Evolutionary conservation across 1,140 invertebrate genomes (phyloP).

Genomic region (Coelopa frigida): DNA sequence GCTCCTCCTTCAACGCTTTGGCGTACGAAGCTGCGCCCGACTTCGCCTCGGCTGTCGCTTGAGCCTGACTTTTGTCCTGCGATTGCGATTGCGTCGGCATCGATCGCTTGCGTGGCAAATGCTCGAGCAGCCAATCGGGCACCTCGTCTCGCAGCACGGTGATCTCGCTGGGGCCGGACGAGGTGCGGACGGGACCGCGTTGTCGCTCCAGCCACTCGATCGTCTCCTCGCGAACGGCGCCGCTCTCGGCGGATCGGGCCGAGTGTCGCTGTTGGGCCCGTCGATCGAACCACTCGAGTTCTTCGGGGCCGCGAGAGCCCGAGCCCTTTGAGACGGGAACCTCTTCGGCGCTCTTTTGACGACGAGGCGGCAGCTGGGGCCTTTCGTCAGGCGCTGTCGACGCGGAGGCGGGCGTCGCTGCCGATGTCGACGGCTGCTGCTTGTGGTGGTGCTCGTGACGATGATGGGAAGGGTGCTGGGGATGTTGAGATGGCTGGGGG

Average conservation of each 20-base stretch:
- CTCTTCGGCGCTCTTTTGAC: conserved; percentile 40
- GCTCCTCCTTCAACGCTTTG: conserved; percentile 27
- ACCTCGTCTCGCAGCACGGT: conserved; percentile 40
- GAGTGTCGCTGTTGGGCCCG: conserved; percentile 40
- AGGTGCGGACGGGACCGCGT: conserved; percentile 31
- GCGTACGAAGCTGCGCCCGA: conserved; percentile 31
- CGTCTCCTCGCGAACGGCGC: conserved; percentile 37
- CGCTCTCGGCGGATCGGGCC: conserved; percentile 38
- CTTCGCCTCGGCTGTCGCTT: conserved; percentile 20
- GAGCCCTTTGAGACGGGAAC: conserved; percentile 31
- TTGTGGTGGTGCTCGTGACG: conserved; percentile 7
- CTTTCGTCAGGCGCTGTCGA: conserved; percentile 3
- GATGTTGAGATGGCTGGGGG: conserved; percentile 6
- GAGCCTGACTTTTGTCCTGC: conserved; percentile 13
- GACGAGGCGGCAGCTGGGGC: conserved; percentile 34
- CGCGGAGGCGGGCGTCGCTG: not conserved
- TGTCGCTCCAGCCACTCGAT: conserved; percentile 40
- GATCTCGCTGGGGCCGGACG: conserved; percentile 40
- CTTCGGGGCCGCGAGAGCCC: conserved; percentile 15
- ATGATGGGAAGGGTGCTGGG: conserved; percentile 5
- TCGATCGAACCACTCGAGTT: conserved; percentile 42
- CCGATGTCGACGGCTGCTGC: not conserved
- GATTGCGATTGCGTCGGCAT: not conserved
- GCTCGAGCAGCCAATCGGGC: conserved; percentile 40
- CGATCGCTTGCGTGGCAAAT: conserved; percentile 32